These are phyloP conservation scores for Setipinna tenuifilis DNA, from an alignment of 2,797 vertebrate species.

Conservation along the genomic window DNA sequence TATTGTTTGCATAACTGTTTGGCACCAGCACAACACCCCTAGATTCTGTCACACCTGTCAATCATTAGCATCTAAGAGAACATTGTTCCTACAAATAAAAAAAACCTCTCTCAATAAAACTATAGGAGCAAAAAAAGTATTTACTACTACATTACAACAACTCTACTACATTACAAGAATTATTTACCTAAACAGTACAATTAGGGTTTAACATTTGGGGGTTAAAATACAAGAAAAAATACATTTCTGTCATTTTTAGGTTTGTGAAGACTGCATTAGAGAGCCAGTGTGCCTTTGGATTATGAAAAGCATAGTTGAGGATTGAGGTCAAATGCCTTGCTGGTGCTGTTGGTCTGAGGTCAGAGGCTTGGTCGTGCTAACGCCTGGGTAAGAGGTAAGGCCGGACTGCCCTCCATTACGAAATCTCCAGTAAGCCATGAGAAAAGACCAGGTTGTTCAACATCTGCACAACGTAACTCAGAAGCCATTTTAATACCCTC, in stretches of 20 bases:
- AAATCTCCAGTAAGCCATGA: constrained; percentile 21
- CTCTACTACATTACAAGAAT: too few relatives aligned
- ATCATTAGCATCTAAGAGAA: too few relatives aligned
- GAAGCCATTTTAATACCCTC: not conserved
- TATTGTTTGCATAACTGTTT: not conserved
- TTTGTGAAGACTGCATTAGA: not conserved
- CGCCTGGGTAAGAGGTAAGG: not conserved
- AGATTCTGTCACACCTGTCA: not conserved
- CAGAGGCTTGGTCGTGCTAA: not conserved
- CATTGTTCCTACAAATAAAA: too few relatives aligned
- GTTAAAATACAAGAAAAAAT: too few relatives aligned
- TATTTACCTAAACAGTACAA: too few relatives aligned
- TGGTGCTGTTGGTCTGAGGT: constrained; percentile 3
- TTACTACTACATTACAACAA: too few relatives aligned
- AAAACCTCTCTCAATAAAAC: too few relatives aligned
- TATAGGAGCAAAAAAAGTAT: too few relatives aligned
- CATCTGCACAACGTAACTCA: not conserved
- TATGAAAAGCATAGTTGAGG: not conserved
- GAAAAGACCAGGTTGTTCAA: not conserved
- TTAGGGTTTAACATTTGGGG: too few relatives aligned
- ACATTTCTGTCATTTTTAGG: not conserved
- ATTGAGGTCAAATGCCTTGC: constrained; percentile 34
- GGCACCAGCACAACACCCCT: not conserved
- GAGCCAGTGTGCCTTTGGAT: not conserved
- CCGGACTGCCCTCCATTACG: constrained; percentile 7